These are phyloP conservation scores for Cichladusa arquata DNA, from an alignment of 2,113 vertebrate genomes.

Conservation along the genomic window DNA sequence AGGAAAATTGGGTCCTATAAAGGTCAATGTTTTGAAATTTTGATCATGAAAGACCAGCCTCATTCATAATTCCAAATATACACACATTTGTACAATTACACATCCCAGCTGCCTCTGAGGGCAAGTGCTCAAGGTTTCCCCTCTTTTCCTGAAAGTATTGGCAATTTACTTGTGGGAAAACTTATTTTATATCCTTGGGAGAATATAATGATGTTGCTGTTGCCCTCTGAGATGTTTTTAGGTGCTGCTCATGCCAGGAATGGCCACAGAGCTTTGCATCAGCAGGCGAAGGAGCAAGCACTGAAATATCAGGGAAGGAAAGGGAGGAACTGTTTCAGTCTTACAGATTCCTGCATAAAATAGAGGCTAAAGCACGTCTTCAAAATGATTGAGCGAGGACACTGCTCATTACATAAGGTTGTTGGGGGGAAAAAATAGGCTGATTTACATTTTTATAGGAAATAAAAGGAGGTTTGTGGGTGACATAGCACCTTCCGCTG, in stretches of 20 bases:
- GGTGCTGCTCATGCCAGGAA: not conserved
- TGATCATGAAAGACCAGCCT: not conserved
- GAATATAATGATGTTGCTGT: not conserved
- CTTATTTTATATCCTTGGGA: not conserved
- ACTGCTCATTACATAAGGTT: not conserved
- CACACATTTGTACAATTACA: not conserved
- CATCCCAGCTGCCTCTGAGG: not conserved
- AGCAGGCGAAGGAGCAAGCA: not conserved
- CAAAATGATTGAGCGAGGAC: not conserved
- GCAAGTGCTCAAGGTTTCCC: not conserved
- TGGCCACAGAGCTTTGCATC: not conserved
- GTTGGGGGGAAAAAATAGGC: not conserved
- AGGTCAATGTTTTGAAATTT: not conserved
- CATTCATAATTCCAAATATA: not conserved
- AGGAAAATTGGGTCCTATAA: not conserved
- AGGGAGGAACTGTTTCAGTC: not conserved
- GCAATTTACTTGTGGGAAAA: not conserved
- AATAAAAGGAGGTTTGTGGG: conserved; percentile 37
- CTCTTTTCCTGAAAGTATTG: not conserved
- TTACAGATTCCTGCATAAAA: not conserved
- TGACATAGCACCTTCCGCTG: conserved; percentile 19
- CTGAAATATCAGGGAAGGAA: not conserved
- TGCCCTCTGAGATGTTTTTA: not conserved
- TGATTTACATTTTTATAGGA: conserved; percentile 42
- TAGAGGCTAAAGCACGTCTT: not conserved